Base-by-base conservation (phyloP, 2,888 invertebrate genomes). In the Platynereis dumerilii region DNA sequence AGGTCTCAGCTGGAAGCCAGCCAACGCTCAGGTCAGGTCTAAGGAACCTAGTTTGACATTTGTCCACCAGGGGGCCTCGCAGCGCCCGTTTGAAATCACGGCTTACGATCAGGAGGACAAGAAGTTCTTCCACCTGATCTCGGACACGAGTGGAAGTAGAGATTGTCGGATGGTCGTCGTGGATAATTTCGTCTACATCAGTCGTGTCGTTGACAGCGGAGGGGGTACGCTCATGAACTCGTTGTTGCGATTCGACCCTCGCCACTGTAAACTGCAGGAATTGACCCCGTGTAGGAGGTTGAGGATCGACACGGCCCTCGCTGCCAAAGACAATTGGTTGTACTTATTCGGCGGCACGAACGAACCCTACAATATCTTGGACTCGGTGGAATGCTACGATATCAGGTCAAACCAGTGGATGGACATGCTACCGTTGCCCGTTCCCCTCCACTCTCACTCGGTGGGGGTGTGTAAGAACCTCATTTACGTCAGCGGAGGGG, bases 181-280 rank as follows among this genome's bases (percentile, higher is more conserved):
- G 10, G 81, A 82, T 61, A 81, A 83, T 68, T 81, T 81, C 69
- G 73, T 77, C 20, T 83, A 79, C 68, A 77, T 82, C 17, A 82
- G 81, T 67, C 72, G 82, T 2, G 79, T 82, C n/a, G 79, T 83
- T 2, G 83, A 83, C 69, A 80, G 79, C 70, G 83, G 82, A 2
- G 83, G 83, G 0, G 83, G 83, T n/a, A 78, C 81, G 2, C 69
- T 81, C 12, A 79, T 82, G 77, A 80, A 78, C 67, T 80, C 80
- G 1, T 69, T 82, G 52, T 78, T 80, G 63, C 72, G 83, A 27
- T 83, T 83, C 72, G 83, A 83, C 69, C 80, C 82, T 0, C 73
- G 82, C 12, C 83, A 83, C 69, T 70, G 82, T 48, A 67, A 74
- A 29, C 77, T 80, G 29, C 79, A 80, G 59, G 80, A 80, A 63